Evolutionary conservation across 2,797 vertebrate species (phyloP).

Genomic region (Acropternis orthonyx): DNA sequence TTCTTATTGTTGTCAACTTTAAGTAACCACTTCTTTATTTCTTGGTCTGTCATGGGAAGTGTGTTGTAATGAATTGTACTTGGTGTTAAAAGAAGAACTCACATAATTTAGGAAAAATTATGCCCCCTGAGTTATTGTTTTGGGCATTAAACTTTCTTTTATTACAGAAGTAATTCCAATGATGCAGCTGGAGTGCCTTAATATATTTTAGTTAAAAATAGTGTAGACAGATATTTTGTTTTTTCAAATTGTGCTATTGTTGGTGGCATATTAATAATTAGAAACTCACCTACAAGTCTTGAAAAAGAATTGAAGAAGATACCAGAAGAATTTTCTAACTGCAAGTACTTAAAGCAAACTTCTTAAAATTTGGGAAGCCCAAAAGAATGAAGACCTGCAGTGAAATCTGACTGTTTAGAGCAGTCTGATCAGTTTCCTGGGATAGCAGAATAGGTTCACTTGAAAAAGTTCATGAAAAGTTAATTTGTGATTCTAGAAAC

Average conservation of each 20-base stretch:
- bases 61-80: neutral
- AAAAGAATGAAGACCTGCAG: neutral
- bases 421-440: neutral
- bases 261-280: neutral
- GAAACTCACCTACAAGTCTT: neutral
- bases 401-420: neutral
- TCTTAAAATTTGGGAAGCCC: neutral
- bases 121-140: neutral
- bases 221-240: neutral
- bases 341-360: neutral
- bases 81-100: neutral
- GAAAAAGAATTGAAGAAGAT: neutral
- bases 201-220: neutral
- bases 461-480: neutral
- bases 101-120: neutral
- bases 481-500: constrained; percentile 27
- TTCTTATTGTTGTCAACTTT: neutral
- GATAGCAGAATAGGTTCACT: neutral
- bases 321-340: neutral
- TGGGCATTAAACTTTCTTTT: neutral
- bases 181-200: neutral
- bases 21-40: neutral
- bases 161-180: neutral
- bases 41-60: neutral
- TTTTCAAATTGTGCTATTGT: neutral